These are phyloP conservation scores for Chelonus formosanus DNA, from an alignment of 2,888 invertebrate genomes.

Conservation along the genomic window DNA sequence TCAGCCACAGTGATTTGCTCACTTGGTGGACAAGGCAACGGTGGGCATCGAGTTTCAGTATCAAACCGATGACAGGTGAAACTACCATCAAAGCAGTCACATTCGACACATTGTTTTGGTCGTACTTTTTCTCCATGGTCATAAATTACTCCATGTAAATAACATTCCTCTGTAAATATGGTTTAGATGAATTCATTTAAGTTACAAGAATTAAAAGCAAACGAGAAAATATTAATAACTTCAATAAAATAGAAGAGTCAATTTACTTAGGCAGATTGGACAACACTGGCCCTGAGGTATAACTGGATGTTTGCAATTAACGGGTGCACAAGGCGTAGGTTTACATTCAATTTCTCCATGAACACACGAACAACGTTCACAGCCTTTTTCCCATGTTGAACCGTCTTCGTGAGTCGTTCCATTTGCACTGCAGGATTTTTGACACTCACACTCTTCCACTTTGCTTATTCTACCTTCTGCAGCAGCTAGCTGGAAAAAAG, in stretches of 20 bases:
- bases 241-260: neutral
- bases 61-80: slow-evolving; percentile 81
- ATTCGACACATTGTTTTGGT: slow-evolving; percentile 81
- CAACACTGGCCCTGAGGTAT: slow-evolving; percentile 83
- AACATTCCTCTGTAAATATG: slow-evolving; percentile 74
- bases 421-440: slow-evolving; percentile 85
- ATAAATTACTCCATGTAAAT: slow-evolving; percentile 73
- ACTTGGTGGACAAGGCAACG: slow-evolving; percentile 77
- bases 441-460: slow-evolving; percentile 90
- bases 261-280: slow-evolving; percentile 86
- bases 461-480: slow-evolving; percentile 81
- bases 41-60: slow-evolving; percentile 79
- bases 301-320: slow-evolving; percentile 83
- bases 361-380: slow-evolving; percentile 89
- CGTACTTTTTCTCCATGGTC: slow-evolving; percentile 83
- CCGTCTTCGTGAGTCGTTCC: slow-evolving; percentile 84
- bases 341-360: slow-evolving; percentile 87
- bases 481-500: slow-evolving; percentile 76
- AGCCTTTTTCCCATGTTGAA: slow-evolving; percentile 84
- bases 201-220: slow-evolving; percentile 18
- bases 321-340: slow-evolving; percentile 80
- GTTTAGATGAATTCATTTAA: slow-evolving; percentile 1
- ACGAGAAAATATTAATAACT: slow-evolving; percentile 3
- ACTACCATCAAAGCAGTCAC: slow-evolving; percentile 83
- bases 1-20: slow-evolving; percentile 84